Evolutionary conservation across 2,888 invertebrate genomes (phyloP), one percentile per base, ranked within the genome.

Genomic region (Chymomyza amoena): DNA sequence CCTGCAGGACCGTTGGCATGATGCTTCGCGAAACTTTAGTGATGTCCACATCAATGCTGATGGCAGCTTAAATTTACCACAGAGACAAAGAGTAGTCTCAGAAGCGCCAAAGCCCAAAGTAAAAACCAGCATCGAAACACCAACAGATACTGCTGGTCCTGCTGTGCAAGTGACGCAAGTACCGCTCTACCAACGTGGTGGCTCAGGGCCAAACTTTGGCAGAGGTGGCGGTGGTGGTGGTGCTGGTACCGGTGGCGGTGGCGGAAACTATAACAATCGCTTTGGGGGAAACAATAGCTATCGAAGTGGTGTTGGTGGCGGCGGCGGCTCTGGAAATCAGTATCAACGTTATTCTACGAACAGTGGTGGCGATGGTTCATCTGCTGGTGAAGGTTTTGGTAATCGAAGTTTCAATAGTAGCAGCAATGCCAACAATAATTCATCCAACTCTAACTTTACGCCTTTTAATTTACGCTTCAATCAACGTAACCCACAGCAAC

Each of bases 1-100:
- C 75, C 93, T 94, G 78, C 96, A 96, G 90, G 93, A 94, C 63
- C 92, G 94, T 70, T 93, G 96, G 91, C 95, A 95, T 89, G 94
- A 95, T 6, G 94, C 93, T 73, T 93, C 94, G 61, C 92, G 90
- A 4, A 89, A 94, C 28, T 90, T 94, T 4, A 92, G 94, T 7
- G 93, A 94, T 57, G 93, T 93, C 2, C 87, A 75, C 36, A 91
- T 91, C 16, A 87, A 84, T 56, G 70, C 88, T 3, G 94, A 95
- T 80, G 96, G 96, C 1, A 93, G 93, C 20, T 89, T 96, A 0
- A 91, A 93, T 70, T 93, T 95, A 10, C 89, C 80, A 1, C 61
- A 69, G 13, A 45, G 39, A 13, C 39, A 45, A 4, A 45, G 39
- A 13, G 4, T 13, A 13, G 39, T 45, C 39, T 60, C 52, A 6